Percentiles rank a stretch among this genome's conserved stretches.
Conservation (phyloP, 2,888 invertebrate species). For the Papilio gigon region DNA sequence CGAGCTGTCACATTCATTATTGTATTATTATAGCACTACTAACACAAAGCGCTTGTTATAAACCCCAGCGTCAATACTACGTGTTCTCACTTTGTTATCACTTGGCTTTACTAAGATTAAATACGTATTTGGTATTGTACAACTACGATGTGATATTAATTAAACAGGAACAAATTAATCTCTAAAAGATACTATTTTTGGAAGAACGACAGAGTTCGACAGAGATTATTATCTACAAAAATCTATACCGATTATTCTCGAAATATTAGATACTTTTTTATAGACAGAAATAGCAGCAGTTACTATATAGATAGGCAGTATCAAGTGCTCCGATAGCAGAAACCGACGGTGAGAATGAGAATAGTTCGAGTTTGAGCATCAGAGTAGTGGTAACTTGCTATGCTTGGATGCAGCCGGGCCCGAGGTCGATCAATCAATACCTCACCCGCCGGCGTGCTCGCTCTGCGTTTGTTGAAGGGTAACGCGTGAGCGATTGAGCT, state of each 20-base stretch:
- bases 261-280: too few relatives aligned
- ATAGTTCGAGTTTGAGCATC: background rate
- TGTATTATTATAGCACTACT: slow-evolving; percentile 1
- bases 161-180: too few relatives aligned
- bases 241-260: too few relatives aligned
- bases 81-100: slow-evolving; percentile 18
- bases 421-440: slow-evolving; percentile 39
- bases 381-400: slow-evolving; percentile 9
- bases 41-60: slow-evolving; percentile 24
- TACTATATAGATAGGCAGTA: too few relatives aligned
- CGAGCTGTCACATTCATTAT: slow-evolving; percentile 23
- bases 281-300: too few relatives aligned
- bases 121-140: background rate
- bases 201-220: too few relatives aligned
- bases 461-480: slow-evolving; percentile 27
- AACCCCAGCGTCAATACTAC: slow-evolving; percentile 7
- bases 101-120: too few relatives aligned
- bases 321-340: too few relatives aligned
- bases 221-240: too few relatives aligned
- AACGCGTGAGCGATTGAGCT: slow-evolving; percentile 8
- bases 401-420: slow-evolving; percentile 22
- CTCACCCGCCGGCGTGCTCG: slow-evolving; percentile 16
- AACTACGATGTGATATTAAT: too few relatives aligned
- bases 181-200: too few relatives aligned
- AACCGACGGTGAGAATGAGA: background rate